Evolutionary conservation across 2,888 invertebrate genomes (phyloP), one percentile per base, ranked within the genome.

Genomic region (Amblyjoppa proteus): DNA sequence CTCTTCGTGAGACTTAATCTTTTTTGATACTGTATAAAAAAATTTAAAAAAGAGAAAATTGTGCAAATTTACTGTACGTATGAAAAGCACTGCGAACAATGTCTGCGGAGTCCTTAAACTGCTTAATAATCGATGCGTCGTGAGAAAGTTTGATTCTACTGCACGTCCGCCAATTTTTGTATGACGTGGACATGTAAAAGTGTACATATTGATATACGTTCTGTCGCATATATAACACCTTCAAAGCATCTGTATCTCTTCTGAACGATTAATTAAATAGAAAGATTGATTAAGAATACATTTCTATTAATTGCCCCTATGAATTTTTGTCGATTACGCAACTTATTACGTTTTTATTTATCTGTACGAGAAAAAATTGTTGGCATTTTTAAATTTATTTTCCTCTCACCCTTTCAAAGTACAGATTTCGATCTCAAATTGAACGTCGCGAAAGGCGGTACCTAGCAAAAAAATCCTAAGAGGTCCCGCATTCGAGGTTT

Each of bases 171-270:
- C 34, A 53, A 38, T 58, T 73, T 82, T 79, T 78, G 49, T 74
- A 70, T 25, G 56, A 51, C 68, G 41, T 31, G 64, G 77, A 74
- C 68, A 34, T 84, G 61, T 81, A 74, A 84, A 84, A 81, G 81
- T 84, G 84, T 84, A 84, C 69, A 84, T 84, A 84, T 69, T 81
- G 34, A 68, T 71, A 71, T 83, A 79, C 64, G 51, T 79, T 75
- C 56, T 66, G 56, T 13, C 51, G 68, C 25, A 77, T 70, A 69
- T 70, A 13, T 61, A 38, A 64, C 49, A 73, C 49, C 51, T 25
- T 66, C 45, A 56, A 51, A 64, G 78, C n/a, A 45, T 34, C 69
- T 84, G 73, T 84, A 81, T 31, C 49, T 34, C 64, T 66, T 77
- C 73, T 25, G 41, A 77, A 69, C 38, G 25, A 69, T 81, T 25